phyloP scores from a whole-genome alignment of 2,797 vertebrate genomes.

The Siniperca obscura region DNA sequence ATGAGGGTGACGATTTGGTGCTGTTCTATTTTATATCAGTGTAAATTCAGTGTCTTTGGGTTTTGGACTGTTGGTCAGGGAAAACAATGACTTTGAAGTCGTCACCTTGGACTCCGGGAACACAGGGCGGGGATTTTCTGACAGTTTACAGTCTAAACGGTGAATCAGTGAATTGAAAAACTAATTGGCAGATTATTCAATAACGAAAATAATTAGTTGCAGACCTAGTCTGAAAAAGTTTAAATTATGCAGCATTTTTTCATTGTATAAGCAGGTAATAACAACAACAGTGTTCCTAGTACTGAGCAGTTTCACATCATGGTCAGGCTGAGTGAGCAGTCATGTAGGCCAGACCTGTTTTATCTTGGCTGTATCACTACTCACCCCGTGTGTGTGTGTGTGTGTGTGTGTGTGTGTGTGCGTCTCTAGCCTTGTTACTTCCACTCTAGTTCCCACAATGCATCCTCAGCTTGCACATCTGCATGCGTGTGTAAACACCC shows the following conservation, averaged over 20 bases:
- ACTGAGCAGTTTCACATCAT: not conserved
- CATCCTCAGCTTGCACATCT: slow-evolving; percentile 18
- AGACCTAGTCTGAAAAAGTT: not conserved
- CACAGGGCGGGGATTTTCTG: no score
- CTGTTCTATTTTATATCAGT: not conserved
- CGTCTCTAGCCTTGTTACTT: not conserved
- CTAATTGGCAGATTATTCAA: not conserved
- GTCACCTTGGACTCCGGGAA: not conserved
- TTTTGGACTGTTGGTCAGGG: not conserved
- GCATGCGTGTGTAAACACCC: not conserved
- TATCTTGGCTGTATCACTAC: not conserved
- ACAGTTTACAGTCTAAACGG: not conserved
- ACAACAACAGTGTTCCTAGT: not conserved
- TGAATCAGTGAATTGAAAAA: not conserved
- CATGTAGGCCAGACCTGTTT: slow-evolving; percentile 9
- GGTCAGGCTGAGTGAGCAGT: not conserved
- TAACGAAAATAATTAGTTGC: not conserved
- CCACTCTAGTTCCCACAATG: slow-evolving; percentile 44
- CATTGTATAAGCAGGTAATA: not conserved
- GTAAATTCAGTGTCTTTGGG: not conserved
- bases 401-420: not conserved
- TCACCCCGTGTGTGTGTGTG: not conserved
- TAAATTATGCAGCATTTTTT: not conserved
- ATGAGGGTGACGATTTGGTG: not conserved
- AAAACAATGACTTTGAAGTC: not conserved